A percentile compares a stretch with the other conserved stretches of the same genome.
These are phyloP conservation scores for Lipotes vexillifer DNA, from an alignment of 2,113 vertebrate species.

Conservation along the genomic window DNA sequence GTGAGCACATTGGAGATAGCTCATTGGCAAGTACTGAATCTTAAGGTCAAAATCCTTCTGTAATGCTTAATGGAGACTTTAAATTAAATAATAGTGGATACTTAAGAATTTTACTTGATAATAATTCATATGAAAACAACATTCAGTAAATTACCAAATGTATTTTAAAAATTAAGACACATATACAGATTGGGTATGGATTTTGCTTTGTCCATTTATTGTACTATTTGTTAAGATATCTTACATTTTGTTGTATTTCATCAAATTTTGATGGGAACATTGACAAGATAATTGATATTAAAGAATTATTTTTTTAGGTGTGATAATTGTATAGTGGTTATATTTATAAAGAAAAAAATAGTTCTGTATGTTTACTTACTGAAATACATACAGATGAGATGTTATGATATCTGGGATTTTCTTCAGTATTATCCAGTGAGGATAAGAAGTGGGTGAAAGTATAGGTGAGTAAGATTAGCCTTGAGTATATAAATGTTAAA, in stretches of 20 bases:
- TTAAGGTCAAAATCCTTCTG: not conserved
- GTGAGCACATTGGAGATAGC: not conserved
- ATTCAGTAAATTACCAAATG: not conserved
- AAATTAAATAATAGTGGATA: not conserved
- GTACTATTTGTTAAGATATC: not conserved
- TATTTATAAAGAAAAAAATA: not conserved
- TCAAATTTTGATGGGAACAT: not conserved
- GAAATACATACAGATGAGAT: not conserved
- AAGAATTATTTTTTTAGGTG: not conserved
- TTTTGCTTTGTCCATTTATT: not conserved
- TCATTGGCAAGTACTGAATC: not conserved
- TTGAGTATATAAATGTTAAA: not conserved
- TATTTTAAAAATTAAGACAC: not conserved
- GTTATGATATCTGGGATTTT: not conserved
- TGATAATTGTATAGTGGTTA: not conserved
- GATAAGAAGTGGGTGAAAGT: not conserved
- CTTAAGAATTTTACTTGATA: not conserved
- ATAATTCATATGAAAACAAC: not conserved
- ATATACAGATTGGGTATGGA: not conserved
- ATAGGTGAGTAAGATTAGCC: not conserved
- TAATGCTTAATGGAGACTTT: not conserved
- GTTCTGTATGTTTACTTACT: not conserved
- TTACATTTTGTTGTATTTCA: not conserved
- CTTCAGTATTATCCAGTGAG: not conserved
- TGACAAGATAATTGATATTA: not conserved